A percentile compares a stretch with the other conserved stretches of the same genome.
Conservation (phyloP, 2,797 vertebrate genomes). For the Neosilurus hyrtlii region DNA sequence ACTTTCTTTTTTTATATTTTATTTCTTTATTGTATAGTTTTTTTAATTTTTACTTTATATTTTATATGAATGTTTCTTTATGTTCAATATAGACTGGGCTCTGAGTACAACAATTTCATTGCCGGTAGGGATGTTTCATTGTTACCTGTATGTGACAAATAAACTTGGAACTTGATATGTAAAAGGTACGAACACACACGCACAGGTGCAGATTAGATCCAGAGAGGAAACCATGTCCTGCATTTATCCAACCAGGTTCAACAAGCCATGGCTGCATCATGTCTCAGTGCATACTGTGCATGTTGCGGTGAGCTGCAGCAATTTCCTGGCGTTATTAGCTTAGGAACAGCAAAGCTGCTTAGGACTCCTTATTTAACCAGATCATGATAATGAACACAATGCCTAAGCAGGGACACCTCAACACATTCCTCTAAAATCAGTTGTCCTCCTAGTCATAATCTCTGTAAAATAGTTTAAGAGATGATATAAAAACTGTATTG, state of each 20-base stretch:
- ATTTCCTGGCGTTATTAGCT: conserved; percentile 76
- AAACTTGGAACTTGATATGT: no score
- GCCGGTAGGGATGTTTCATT: no score
- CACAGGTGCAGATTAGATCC: conserved; percentile 43
- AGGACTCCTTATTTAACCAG: conserved; percentile 78
- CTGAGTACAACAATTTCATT: no score
- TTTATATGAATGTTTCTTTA: no score
- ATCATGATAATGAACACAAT: conserved; percentile 70
- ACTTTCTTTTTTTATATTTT: no score
- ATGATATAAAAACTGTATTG: background rate
- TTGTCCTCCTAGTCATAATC: background rate
- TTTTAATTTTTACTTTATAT: no score
- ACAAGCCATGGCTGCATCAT: conserved; percentile 38
- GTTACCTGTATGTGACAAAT: no score
- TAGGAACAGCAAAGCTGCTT: conserved; percentile 81
- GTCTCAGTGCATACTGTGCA: conserved; percentile 62
- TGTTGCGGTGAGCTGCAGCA: conserved; percentile 45
- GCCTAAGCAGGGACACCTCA: conserved; percentile 51
- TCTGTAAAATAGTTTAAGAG: background rate
- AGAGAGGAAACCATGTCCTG: conserved; percentile 24
- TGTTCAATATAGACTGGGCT: no score
- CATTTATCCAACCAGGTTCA: conserved; percentile 22
- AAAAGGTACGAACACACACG: conserved; percentile 28
- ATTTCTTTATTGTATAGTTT: no score
- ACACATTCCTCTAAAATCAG: conserved; percentile 31